Evolutionary conservation across 2,888 invertebrate species (phyloP).

Genomic region (Volucella inanis): DNA sequence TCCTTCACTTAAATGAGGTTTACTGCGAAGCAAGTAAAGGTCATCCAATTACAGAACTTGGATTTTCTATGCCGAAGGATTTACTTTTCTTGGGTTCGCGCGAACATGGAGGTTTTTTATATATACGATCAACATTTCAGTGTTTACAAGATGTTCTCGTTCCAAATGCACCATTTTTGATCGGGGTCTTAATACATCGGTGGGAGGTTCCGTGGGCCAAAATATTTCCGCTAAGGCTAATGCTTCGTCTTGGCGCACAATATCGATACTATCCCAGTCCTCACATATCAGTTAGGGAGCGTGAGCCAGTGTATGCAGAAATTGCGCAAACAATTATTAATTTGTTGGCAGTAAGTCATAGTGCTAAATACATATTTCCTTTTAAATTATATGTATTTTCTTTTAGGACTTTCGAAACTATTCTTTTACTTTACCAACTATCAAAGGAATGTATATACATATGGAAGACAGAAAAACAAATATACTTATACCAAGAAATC

Average conservation of each 20-base stretch:
- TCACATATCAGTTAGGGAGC: conserved; percentile 89
- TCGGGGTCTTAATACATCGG: conserved; percentile 91
- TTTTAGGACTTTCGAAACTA: conserved; percentile 91
- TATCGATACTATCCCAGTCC: conserved; percentile 94
- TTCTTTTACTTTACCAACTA: conserved; percentile 90
- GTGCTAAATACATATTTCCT: too few species aligned
- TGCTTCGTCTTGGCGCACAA: conserved; percentile 92
- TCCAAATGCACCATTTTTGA: conserved; percentile 89
- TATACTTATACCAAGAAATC: conserved; percentile 90
- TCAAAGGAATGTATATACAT: conserved; percentile 90
- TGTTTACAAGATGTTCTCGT: conserved; percentile 90
- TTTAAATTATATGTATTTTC: conserved; percentile 3
- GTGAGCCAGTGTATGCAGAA: conserved; percentile 92
- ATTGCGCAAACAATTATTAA: conserved; percentile 95
- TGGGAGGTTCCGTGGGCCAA: conserved; percentile 86
- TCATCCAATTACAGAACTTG: conserved; percentile 88
- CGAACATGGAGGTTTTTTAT: conserved; percentile 92
- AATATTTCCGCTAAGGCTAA: conserved; percentile 89
- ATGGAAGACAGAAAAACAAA: conserved; percentile 92
- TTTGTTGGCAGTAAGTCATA: conserved; percentile 86
- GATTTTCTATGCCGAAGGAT: conserved; percentile 85
- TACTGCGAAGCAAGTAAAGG: conserved; percentile 88
- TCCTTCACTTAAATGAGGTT: conserved; percentile 88
- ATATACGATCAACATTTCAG: conserved; percentile 90
- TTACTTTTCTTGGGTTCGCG: conserved; percentile 86